Conservation (phyloP, 53 echinoderm and acorn worm species). For the Echinarachnius parma region DNA sequence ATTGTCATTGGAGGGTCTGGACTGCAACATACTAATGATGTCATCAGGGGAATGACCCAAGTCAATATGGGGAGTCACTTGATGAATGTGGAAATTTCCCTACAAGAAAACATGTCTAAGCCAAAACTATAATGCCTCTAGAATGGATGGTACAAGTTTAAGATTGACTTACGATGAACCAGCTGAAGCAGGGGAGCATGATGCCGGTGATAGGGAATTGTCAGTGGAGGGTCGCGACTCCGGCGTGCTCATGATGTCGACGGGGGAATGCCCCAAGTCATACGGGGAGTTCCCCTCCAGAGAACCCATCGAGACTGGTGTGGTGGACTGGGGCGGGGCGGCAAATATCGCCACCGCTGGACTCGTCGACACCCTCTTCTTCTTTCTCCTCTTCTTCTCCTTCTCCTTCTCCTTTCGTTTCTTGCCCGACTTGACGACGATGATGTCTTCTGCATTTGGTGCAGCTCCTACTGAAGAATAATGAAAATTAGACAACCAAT, state of each 20-base stretch:
- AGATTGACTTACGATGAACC: constrained; percentile 29
- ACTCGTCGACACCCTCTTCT: not conserved
- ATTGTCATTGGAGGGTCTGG: too few species aligned
- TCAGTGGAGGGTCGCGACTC: constrained; percentile 34
- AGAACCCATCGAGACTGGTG: constrained; percentile 37
- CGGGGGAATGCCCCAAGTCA: too few species aligned
- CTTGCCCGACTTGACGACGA: constrained; percentile 5
- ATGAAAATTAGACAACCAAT: not conserved
- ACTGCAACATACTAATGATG: too few species aligned
- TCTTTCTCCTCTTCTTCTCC: constrained; percentile 36
- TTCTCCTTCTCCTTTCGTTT: constrained; percentile 32
- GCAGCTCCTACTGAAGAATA: not conserved
- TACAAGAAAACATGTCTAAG: too few species aligned
- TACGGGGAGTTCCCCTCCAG: constrained; percentile 24
- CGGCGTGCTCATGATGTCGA: constrained; percentile 36
- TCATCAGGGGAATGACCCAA: too few species aligned
- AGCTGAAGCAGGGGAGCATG: constrained; percentile 33
- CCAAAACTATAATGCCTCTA: too few species aligned
- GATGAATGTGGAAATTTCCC: too few species aligned
- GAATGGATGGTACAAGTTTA: too few species aligned
- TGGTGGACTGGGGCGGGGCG: constrained; percentile 27
- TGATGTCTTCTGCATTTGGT: not conserved
- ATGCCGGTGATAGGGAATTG: constrained; percentile 23
- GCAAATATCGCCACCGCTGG: not conserved
- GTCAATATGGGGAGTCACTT: too few species aligned